Conservation (phyloP, 2,888 invertebrate species). For the Athalia cordata region DNA sequence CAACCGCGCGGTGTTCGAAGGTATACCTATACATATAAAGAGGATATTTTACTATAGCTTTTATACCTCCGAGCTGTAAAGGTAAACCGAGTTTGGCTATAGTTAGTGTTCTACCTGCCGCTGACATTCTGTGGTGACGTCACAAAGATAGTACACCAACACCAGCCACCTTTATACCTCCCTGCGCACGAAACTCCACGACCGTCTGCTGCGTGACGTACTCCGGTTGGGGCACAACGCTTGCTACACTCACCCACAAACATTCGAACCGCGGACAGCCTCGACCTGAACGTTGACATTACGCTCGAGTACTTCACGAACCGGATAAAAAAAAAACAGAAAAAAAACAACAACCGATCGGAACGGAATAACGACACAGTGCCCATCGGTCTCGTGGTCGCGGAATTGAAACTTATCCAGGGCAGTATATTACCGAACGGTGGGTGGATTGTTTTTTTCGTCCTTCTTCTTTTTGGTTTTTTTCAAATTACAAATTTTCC, state of each 20-base stretch:
- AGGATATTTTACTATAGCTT: constrained; percentile 1
- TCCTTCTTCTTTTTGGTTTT: background rate
- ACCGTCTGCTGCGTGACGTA: constrained; percentile 48
- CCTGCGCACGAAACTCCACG: constrained; percentile 40
- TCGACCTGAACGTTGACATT: constrained; percentile 43
- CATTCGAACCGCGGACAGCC: constrained; percentile 45
- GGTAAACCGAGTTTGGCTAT: constrained; percentile 26
- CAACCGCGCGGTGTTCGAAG: constrained; percentile 32
- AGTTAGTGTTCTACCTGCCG: constrained; percentile 43
- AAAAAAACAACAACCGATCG: background rate
- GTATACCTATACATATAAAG: constrained; percentile 3
- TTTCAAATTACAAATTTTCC: background rate
- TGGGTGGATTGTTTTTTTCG: background rate
- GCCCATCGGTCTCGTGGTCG: too few relatives aligned
- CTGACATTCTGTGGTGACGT: constrained; percentile 52
- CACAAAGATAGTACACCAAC: constrained; percentile 50
- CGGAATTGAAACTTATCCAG: background rate
- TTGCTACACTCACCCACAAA: constrained; percentile 39
- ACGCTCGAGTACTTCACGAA: background rate
- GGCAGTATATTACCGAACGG: background rate
- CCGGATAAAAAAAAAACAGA: background rate
- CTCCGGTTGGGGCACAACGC: constrained; percentile 45
- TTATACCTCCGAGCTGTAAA: background rate
- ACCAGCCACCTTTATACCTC: constrained; percentile 26
- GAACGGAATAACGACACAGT: too few relatives aligned